Evolutionary conservation across 2,888 invertebrate species (phyloP).

Genomic region (Lithosia quadra): DNA sequence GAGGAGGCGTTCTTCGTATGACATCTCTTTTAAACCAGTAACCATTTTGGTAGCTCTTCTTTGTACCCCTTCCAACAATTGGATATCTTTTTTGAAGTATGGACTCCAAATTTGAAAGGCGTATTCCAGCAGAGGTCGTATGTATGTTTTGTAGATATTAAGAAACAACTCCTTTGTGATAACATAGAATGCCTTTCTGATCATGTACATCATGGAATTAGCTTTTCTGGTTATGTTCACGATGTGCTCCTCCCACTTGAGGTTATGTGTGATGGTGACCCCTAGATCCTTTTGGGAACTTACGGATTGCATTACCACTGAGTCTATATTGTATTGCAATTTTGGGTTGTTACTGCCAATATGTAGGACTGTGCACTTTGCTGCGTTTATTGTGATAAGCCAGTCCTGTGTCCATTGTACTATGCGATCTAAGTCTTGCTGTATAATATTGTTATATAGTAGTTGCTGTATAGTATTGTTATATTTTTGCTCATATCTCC

Average conservation of each 20-base stretch:
- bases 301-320: background rate
- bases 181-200: conserved; percentile 4
- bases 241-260: background rate
- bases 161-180: background rate
- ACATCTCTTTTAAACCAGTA: no score
- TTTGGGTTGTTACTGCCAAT: background rate
- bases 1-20: no score
- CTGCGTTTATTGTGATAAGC: background rate
- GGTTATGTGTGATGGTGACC: background rate
- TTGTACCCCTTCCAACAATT: no score
- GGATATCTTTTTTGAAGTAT: background rate
- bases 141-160: background rate
- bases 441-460: no score
- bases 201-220: background rate
- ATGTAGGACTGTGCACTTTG: background rate
- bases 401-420: no score
- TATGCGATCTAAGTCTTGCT: conserved; percentile 5
- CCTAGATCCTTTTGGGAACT: background rate
- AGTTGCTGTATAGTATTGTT: no score
- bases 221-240: background rate
- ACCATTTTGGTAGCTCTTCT: no score
- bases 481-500: no score
- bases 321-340: background rate
- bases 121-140: background rate
- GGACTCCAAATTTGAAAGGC: conserved; percentile 2